Conservation (phyloP, 2,888 invertebrate species). For the Sinodicranocentrus sp. region DNA sequence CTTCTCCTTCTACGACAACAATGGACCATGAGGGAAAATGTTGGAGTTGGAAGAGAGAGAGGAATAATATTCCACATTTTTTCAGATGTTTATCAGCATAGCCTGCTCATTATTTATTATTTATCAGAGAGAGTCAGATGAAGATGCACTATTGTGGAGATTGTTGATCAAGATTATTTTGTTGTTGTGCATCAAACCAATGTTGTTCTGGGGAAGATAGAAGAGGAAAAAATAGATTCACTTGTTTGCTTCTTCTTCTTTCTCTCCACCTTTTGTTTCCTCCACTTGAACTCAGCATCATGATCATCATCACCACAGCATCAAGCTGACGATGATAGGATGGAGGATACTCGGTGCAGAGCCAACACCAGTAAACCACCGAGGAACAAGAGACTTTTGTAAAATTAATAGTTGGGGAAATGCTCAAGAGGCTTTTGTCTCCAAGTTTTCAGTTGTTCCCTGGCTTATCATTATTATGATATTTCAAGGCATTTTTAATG, state of each 20-base stretch:
- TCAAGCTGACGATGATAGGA: too few species aligned
- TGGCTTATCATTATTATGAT: too few species aligned
- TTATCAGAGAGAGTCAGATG: slow-evolving; percentile 18
- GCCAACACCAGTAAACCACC: too few species aligned
- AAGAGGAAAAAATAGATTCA: slow-evolving; percentile 5
- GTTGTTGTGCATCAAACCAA: not conserved
- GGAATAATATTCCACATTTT: slow-evolving; percentile 7
- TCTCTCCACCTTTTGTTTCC: slow-evolving; percentile 26
- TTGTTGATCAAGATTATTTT: slow-evolving; percentile 27
- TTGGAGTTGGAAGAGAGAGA: not conserved
- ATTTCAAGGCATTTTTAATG: too few species aligned
- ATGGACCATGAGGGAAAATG: not conserved
- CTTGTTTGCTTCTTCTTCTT: slow-evolving; percentile 21
- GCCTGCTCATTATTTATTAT: slow-evolving; percentile 57
- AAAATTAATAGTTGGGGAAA: too few species aligned
- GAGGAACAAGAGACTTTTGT: too few species aligned
- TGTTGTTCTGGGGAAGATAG: not conserved
- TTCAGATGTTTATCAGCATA: slow-evolving; percentile 52
- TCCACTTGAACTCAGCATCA: slow-evolving; percentile 4
- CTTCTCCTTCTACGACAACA: slow-evolving; percentile 6
- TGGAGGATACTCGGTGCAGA: too few species aligned
- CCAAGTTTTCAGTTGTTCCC: too few species aligned
- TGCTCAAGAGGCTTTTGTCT: too few species aligned
- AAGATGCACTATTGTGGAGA: not conserved
- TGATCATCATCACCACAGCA: not conserved